Conservation (phyloP, 2,113 vertebrate genomes). For the Takifugu bimaculatus region DNA sequence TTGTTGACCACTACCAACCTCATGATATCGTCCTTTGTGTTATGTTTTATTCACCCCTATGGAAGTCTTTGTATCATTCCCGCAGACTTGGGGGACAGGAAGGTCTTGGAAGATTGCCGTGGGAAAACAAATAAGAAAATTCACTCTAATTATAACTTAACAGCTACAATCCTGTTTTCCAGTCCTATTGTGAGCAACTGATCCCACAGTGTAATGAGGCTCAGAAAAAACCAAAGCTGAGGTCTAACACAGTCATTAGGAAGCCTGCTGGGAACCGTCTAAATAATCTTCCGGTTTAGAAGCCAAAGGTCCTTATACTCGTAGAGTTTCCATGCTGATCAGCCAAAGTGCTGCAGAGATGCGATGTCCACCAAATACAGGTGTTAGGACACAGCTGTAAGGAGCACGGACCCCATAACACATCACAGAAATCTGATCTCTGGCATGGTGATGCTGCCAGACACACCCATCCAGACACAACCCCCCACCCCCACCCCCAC, state of each 20-base stretch:
- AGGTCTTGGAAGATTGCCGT: constrained; percentile 14
- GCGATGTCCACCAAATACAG: constrained; percentile 23
- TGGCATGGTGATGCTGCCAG: constrained; percentile 37
- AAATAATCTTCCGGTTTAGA: constrained; percentile 27
- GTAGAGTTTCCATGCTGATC: neutral
- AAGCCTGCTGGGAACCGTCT: constrained; percentile 10
- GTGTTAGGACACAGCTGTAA: constrained; percentile 24
- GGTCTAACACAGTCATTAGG: neutral
- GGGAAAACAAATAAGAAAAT: constrained; percentile 43
- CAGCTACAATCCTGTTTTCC: constrained; percentile 1
- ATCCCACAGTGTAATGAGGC: constrained; percentile 11
- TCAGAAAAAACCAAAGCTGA: neutral
- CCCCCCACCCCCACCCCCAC: neutral
- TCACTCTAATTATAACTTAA: constrained; percentile 38
- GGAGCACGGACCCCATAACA: constrained; percentile 31
- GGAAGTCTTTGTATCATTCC: too few species aligned
- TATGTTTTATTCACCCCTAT: too few species aligned
- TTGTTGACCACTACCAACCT: too few species aligned
- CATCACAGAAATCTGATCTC: constrained; percentile 33
- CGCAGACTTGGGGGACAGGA: constrained; percentile 3
- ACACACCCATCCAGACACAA: constrained; percentile 10
- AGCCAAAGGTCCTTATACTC: constrained; percentile 6
- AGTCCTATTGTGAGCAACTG: constrained; percentile 21
- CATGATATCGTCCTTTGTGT: too few species aligned
- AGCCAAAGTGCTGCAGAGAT: constrained; percentile 14